A percentile compares a stretch with the other conserved stretches of the same genome.
phyloP scores from a whole-genome alignment of 2,113 vertebrate genomes.

The Catharus minimus region DNA sequence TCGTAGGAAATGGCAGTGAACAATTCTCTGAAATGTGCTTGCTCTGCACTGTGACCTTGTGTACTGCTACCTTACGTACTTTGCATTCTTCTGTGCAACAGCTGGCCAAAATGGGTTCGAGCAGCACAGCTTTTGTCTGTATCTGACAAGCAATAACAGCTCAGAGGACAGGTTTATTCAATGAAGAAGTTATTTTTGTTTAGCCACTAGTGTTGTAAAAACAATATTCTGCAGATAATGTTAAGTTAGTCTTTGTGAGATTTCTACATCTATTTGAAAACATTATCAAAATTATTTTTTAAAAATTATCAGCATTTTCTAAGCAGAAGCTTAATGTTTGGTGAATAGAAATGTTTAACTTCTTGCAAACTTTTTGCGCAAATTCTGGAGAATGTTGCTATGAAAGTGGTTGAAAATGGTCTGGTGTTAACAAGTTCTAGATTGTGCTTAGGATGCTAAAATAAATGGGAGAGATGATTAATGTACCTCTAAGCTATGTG shows the following conservation, averaged over 20 bases:
- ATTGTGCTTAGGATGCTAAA: background rate
- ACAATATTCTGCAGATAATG: accelerated
- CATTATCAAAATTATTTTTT: background rate
- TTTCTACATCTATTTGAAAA: background rate
- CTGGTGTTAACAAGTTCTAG: background rate
- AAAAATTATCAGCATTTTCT: background rate
- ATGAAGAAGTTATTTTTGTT: background rate
- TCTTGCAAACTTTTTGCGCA: background rate
- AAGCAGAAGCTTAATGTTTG: background rate
- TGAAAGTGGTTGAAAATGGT: background rate
- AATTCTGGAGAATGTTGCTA: background rate
- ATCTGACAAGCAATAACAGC: background rate
- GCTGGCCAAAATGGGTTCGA: background rate
- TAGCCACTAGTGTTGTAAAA: background rate
- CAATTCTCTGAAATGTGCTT: background rate
- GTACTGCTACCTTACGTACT: background rate
- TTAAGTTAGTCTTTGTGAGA: background rate
- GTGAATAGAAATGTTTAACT: background rate
- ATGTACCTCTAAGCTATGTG: background rate
- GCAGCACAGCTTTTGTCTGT: background rate
- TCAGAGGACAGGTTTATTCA: background rate
- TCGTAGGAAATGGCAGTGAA: background rate
- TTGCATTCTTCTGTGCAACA: background rate
- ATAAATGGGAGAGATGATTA: background rate
- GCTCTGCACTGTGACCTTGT: background rate